Evolutionary conservation across 1,140 invertebrate genomes (phyloP), one percentile per base, ranked within the genome.

Genomic region (Pristionchus pacificus): DNA sequence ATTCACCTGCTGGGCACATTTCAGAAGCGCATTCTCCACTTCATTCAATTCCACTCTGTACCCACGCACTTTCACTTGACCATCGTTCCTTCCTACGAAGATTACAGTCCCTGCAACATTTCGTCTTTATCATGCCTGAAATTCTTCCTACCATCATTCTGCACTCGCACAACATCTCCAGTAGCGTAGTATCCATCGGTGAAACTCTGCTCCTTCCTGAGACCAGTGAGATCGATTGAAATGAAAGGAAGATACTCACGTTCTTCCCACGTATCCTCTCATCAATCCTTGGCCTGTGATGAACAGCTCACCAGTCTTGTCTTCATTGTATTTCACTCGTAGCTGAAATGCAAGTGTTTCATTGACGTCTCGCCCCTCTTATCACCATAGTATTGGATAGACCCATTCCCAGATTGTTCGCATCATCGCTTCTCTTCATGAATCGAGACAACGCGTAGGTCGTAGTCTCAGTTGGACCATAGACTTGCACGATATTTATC

Each of bases 401-500:
- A 1, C 67, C 73, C 28, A 27, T 24, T 14, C 74, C 74, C 3
- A 76, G 59, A 13, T 76, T 75, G n/a, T 59, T 38, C 15, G 75
- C 59, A n/a, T 2, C 38, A 76, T 76, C 74, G 19, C 63, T 55
- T 24, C 29, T 27, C 57, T 63, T 70, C 74, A 76, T 76, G n/a
- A 49, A 61, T 61, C 74, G 33, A 14, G 67, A 38, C 19, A 76
- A 55, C 14, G 68, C 68, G 61, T 74, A 76, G 3, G 72, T 49
- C 10, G 74, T 76, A 14, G 74, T 75, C 58, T 76, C 74, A 1
- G 74, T 76, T 24, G 74, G 74, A 1, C 74, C 74, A 60, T 76
- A 76, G 64, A 75, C 75, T 33, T 76, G 74, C 13, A 76, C 68
- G 6, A 76, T 62, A n/a, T n/a, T n/a, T n/a, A n/a, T n/a, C n/a